These are phyloP conservation scores for Perccottus glenii DNA, from an alignment of 2,113 vertebrate genomes.

Conservation along the genomic window DNA sequence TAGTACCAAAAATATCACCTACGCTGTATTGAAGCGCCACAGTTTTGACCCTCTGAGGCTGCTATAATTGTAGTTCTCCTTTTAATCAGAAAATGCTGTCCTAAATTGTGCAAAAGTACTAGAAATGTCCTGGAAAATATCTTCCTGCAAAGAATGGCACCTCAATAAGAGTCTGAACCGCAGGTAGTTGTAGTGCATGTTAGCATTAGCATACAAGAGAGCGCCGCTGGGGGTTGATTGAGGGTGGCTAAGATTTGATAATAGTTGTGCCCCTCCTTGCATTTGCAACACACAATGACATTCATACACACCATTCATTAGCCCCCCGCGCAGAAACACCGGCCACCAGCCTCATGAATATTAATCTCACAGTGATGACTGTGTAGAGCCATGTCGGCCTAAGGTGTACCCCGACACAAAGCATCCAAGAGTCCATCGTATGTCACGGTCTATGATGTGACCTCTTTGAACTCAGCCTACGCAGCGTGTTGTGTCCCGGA, in stretches of 20 bases:
- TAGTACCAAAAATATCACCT: too few relatives aligned
- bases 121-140: too few relatives aligned
- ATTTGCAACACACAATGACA: not conserved
- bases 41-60: too few relatives aligned
- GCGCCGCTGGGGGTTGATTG: slow-evolving; percentile 69
- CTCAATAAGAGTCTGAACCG: not conserved
- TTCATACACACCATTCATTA: slow-evolving; percentile 50
- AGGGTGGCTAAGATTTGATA: slow-evolving; percentile 71
- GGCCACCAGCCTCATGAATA: slow-evolving; percentile 72
- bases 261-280: slow-evolving; percentile 52
- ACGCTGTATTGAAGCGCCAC: too few relatives aligned
- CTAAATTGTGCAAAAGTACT: too few relatives aligned
- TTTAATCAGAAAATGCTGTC: too few relatives aligned
- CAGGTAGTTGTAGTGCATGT: slow-evolving; percentile 32
- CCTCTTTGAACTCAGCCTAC: slow-evolving; percentile 18
- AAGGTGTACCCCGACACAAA: slow-evolving; percentile 42
- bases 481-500: not conserved
- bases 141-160: too few relatives aligned
- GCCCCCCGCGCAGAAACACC: slow-evolving; percentile 47
- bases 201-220: slow-evolving; percentile 19
- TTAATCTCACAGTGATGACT: slow-evolving; percentile 57
- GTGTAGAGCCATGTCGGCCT: slow-evolving; percentile 32
- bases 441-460: slow-evolving; percentile 6
- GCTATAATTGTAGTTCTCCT: too few relatives aligned
- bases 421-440: slow-evolving; percentile 16